Conservation (phyloP, 2,888 invertebrate species). For the Keiferia lycopersicella region DNA sequence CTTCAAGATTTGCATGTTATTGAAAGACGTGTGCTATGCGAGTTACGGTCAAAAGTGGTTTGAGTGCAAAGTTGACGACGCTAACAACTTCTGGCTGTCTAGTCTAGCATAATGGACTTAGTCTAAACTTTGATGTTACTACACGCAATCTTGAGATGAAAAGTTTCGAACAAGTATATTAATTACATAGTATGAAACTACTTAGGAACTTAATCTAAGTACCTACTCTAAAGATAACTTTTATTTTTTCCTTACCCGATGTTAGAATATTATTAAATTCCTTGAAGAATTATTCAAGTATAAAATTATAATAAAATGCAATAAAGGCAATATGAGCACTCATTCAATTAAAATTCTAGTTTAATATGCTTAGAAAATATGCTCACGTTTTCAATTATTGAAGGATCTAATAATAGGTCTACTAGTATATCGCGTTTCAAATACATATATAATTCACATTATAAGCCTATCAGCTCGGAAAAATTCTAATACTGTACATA, state of each 20-base stretch:
- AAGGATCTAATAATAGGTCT: conserved; percentile 41
- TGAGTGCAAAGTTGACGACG: conserved; percentile 25
- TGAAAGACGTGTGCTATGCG: conserved; percentile 42
- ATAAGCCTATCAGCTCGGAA: too few species aligned
- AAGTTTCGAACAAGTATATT: too few species aligned
- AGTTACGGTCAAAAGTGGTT: conserved; percentile 22
- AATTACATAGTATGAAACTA: too few species aligned
- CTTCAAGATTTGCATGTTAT: conserved; percentile 62
- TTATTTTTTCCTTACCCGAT: too few species aligned
- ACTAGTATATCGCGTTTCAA: conserved; percentile 30
- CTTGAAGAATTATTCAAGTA: neutral
- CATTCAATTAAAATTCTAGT: conserved; percentile 16
- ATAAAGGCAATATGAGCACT: neutral
- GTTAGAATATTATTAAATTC: neutral
- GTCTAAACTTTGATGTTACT: neutral
- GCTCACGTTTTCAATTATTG: conserved; percentile 51
- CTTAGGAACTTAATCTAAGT: too few species aligned
- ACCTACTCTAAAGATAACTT: too few species aligned
- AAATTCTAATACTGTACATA: too few species aligned
- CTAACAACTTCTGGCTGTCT: neutral
- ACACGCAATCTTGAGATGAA: neutral
- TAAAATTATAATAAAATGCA: neutral
- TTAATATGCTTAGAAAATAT: conserved; percentile 12
- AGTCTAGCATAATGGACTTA: neutral
- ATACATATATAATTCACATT: too few species aligned